A percentile compares a stretch with the other conserved stretches of the same genome.
Conservation (phyloP, 2,888 invertebrate genomes). For the Scaptodrosophila latifasciaeformis region DNA sequence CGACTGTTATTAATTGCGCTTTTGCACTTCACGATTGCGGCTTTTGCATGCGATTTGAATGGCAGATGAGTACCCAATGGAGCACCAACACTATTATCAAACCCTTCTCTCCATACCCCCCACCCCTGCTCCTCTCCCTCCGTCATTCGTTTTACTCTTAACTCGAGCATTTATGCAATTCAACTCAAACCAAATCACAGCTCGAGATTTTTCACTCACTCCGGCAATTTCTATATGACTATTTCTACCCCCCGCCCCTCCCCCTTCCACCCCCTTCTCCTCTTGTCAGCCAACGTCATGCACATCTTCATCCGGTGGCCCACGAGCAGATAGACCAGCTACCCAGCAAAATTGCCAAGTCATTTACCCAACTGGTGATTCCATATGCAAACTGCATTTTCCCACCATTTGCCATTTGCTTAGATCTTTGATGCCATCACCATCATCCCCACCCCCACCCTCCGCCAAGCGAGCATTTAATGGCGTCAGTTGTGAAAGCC, state of each 20-base stretch:
- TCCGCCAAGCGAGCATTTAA: no score
- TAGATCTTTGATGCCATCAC: no score
- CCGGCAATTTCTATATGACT: no score
- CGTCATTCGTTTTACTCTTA: no score
- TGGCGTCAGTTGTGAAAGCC: no score
- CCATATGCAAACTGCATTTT: slow-evolving; percentile 47
- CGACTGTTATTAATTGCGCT: slow-evolving; percentile 53
- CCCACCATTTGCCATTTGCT: not conserved
- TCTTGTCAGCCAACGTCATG: not conserved
- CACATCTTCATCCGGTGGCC: no score
- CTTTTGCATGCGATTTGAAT: slow-evolving; percentile 37
- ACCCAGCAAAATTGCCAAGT: slow-evolving; percentile 42
- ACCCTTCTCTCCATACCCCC: not conserved
- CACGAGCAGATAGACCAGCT: no score
- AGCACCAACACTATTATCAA: not conserved
- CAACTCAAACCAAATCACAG: no score
- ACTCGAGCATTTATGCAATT: no score
- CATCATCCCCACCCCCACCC: no score
- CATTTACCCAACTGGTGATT: slow-evolving; percentile 52
- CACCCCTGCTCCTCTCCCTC: not conserved
- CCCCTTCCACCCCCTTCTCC: not conserved
- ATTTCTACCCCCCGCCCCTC: not conserved
- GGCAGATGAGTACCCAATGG: slow-evolving; percentile 26
- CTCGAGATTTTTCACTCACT: no score
- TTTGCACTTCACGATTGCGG: slow-evolving; percentile 49